Base-by-base conservation (phyloP, 2,113 vertebrate species). In the Pseudolaguvia tuberculata region DNA sequence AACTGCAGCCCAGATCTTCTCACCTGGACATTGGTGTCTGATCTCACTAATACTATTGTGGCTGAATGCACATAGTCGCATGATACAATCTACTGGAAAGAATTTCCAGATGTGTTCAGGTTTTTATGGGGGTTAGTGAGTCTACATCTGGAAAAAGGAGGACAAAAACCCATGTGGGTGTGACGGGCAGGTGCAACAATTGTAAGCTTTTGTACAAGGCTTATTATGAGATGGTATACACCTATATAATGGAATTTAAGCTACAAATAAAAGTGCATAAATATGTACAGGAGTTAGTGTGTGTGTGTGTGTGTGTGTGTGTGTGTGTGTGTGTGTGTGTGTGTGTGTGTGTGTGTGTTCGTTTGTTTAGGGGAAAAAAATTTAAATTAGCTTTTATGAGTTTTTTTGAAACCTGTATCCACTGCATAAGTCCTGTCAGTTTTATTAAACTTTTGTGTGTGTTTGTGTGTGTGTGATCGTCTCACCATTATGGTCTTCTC, bases 401-500 rank as follows among this genome's bases (percentile, higher is more conserved):
- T 52, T 69, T 42, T 52, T 21, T 52, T 39, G 25, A 62, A 62
- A 42, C 10, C 39, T 62, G 10, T 39, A 42, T 13, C 59, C 2
- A 5, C 39, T 18, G 53, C 23, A 31, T 62, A 20, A 14, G 59
- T 62, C 31, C 21, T 21, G 59, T 42, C 35, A 13, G 20, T 62
- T n/a, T 62, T 62, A 62, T 62, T 62, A 62, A 62, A 62, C n/a
- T 39, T 50, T 11, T 73, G 47, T 17, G 52, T 20, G 7, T 75
- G 63, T n/a, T 5, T 74, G 25, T 51, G 12, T 65, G 39, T 65
- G 3, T 55, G 23, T 14, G 18, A 29, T 12, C 23, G 25, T 23
- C 92, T 72, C 72, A 98, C 96, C 96, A 99, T 98, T 78, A 99
- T 92, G 39, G 97, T 98, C 90, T 94, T 98, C 90, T 98, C 96